Percentiles rank a stretch among this genome's conserved stretches.
phyloP scores from a whole-genome alignment of 2,797 vertebrate genomes.

The Betta splendens region DNA sequence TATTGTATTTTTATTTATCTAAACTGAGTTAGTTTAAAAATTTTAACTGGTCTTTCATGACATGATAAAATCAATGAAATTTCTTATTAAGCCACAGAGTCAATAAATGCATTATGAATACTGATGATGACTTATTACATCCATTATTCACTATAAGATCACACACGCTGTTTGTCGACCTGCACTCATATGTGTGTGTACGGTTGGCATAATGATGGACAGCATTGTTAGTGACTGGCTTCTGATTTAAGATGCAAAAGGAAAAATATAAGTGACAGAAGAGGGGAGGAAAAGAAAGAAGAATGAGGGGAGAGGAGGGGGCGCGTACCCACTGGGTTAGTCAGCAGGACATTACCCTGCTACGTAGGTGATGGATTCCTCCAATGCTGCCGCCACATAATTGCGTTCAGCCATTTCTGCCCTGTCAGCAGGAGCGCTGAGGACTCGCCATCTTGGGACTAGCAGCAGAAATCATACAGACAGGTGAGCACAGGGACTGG shows the following conservation, averaged over 20 bases:
- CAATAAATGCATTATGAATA: constrained; percentile 6
- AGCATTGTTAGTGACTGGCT: constrained; percentile 48
- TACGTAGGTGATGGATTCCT: constrained; percentile 78
- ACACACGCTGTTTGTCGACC: not conserved
- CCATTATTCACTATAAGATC: too few species aligned
- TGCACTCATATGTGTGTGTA: constrained; percentile 9
- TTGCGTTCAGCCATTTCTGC: constrained; percentile 81
- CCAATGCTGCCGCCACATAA: constrained; percentile 74
- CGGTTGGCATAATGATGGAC: constrained; percentile 65
- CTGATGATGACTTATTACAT: constrained; percentile 9
- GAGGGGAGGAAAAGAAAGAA: constrained; percentile 29
- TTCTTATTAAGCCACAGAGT: not conserved
- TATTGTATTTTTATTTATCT: too few species aligned
- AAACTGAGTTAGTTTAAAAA: too few species aligned
- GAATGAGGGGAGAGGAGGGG: constrained; percentile 32
- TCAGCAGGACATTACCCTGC: constrained; percentile 72
- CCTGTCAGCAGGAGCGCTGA: constrained; percentile 77
- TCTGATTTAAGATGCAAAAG: constrained; percentile 67
- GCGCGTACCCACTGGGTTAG: constrained; percentile 61
- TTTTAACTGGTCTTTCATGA: too few species aligned
- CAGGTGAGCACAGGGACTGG: constrained; percentile 24
- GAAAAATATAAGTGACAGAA: constrained; percentile 63
- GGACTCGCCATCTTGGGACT: constrained; percentile 51
- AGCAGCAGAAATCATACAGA: constrained; percentile 66
- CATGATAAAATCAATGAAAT: not conserved